Percentiles rank a stretch among this genome's conserved stretches.
phyloP scores from a whole-genome alignment of 2,113 vertebrate genomes.

The Rynchops niger region DNA sequence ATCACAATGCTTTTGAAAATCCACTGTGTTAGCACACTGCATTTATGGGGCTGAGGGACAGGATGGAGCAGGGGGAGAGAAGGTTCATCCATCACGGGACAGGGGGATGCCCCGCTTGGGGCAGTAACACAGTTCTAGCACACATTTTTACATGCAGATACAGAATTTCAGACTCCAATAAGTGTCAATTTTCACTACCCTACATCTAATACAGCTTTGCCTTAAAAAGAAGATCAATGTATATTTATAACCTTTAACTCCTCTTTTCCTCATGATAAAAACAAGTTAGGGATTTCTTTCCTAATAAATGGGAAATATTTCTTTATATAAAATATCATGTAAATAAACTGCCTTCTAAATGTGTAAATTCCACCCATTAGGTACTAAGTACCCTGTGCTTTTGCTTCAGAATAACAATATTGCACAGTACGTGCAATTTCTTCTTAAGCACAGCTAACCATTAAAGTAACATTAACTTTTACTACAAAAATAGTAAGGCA shows the following conservation, averaged over 20 bases:
- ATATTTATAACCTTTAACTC: not conserved
- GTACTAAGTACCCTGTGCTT: not conserved
- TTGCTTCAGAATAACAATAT: not conserved
- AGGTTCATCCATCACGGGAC: not conserved
- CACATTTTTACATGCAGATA: not conserved
- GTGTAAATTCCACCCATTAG: not conserved
- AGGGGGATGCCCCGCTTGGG: not conserved
- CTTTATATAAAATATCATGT: not conserved
- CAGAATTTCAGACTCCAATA: not conserved
- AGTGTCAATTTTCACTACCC: not conserved
- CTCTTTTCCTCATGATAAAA: not conserved
- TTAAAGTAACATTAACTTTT: not conserved
- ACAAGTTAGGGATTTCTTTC: not conserved
- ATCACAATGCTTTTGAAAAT: not conserved
- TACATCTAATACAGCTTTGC: not conserved
- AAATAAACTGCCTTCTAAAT: not conserved
- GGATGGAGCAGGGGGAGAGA: fast-evolving
- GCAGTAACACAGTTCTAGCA: not conserved
- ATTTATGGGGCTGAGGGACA: not conserved
- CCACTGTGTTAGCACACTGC: not conserved
- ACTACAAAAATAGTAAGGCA: not conserved
- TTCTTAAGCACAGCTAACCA: not conserved
- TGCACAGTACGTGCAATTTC: not conserved
- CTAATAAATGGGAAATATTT: not conserved
- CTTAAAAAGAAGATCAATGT: not conserved